A percentile compares a stretch with the other conserved stretches of the same genome.
Evolutionary conservation across 1,140 invertebrate species (phyloP).

Genomic region (Plectus sambesii): DNA sequence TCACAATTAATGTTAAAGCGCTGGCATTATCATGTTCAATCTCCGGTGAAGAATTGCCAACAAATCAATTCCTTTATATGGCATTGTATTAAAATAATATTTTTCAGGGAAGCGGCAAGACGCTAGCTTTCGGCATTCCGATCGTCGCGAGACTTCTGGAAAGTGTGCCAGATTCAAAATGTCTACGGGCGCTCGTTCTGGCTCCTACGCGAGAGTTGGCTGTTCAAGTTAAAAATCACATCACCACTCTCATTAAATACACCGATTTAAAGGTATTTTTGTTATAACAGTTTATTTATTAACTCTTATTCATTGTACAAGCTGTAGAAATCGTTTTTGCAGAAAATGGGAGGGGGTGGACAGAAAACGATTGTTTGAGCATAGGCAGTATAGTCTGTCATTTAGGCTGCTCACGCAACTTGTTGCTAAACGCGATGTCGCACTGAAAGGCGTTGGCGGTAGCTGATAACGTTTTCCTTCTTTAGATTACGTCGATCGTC

Average conservation of each 20-base stretch:
- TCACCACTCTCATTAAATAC: constrained; percentile 66
- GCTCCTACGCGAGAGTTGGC: constrained; percentile 90
- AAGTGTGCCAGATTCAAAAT: constrained; percentile 37
- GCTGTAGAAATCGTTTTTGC: constrained; percentile 76
- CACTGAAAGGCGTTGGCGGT: not conserved
- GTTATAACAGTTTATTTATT: not conserved
- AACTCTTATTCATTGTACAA: constrained; percentile 55
- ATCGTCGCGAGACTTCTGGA: constrained; percentile 70
- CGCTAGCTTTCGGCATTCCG: constrained; percentile 86
- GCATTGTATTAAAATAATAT: constrained; percentile 23
- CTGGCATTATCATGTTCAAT: not conserved
- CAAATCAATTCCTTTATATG: not conserved
- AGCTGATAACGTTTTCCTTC: constrained; percentile 12
- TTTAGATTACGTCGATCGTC: constrained; percentile 22
- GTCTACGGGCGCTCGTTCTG: constrained; percentile 60
- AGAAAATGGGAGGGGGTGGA: constrained; percentile 36
- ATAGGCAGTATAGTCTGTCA: constrained; percentile 1
- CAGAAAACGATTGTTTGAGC: not conserved
- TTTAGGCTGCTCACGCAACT: not conserved
- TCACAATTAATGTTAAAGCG: not conserved
- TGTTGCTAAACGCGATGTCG: not conserved
- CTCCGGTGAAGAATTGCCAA: not conserved
- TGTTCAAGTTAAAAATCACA: constrained; percentile 77
- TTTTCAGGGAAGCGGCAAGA: constrained; percentile 78
- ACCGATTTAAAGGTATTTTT: constrained; percentile 57